phyloP scores from a whole-genome alignment of 1,140 invertebrate genomes.

The Druon quercuslanigerum region DNA sequence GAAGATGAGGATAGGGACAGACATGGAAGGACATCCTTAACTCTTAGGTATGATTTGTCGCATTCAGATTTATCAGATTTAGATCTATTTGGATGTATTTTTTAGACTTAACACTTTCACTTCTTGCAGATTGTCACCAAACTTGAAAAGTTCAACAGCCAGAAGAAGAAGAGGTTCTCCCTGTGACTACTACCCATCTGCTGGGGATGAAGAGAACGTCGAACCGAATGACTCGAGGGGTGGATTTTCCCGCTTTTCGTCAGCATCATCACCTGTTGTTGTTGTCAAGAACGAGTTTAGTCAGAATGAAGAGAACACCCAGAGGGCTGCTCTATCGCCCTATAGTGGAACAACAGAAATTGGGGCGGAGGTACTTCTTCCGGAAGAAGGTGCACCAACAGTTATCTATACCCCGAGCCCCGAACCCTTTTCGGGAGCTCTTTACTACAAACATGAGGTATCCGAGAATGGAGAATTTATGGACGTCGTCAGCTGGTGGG shows the following conservation, averaged over 20 bases:
- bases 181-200: constrained; percentile 59
- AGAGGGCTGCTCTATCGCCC: constrained; percentile 67
- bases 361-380: constrained; percentile 48
- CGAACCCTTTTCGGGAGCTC: constrained; percentile 69
- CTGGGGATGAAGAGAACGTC: constrained; percentile 72
- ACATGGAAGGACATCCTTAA: constrained; percentile 39
- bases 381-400: constrained; percentile 52
- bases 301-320: constrained; percentile 70
- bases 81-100: too few relatives aligned
- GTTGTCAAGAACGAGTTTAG: constrained; percentile 70
- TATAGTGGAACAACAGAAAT: constrained; percentile 60
- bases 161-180: constrained; percentile 52
- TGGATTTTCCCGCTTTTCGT: constrained; percentile 62
- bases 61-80: constrained; percentile 42
- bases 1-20: constrained; percentile 50
- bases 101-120: constrained; percentile 29
- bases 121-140: constrained; percentile 65
- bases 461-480: constrained; percentile 81
- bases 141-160: constrained; percentile 50
- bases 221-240: constrained; percentile 56
- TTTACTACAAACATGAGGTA: constrained; percentile 78
- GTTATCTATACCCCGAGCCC: constrained; percentile 68
- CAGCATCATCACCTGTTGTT: constrained; percentile 68
- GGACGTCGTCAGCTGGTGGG: constrained; percentile 83
- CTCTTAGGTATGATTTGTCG: constrained; percentile 37